Percentiles rank a stretch among this genome's conserved stretches.
phyloP scores from a whole-genome alignment of 2,113 vertebrate genomes.

The Bubo scandiacus region DNA sequence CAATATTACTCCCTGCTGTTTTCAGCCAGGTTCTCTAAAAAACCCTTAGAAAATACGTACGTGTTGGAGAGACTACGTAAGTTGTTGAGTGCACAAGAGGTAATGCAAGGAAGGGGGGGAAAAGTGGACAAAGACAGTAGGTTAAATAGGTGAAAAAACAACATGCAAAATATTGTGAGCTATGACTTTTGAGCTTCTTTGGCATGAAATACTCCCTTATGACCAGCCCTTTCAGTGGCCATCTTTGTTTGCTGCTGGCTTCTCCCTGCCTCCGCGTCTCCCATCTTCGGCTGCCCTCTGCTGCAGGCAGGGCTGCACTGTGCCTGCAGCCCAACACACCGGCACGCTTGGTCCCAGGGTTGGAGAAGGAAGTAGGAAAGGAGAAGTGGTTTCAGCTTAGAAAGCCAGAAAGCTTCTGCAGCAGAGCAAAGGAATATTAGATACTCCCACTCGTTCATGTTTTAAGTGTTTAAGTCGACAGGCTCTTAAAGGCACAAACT shows the following conservation, averaged over 20 bases:
- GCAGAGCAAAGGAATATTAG: neutral
- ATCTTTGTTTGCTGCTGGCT: neutral
- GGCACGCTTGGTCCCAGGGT: accelerated
- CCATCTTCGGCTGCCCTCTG: neutral
- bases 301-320: neutral
- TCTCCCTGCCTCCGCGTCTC: neutral
- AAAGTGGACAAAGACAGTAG: neutral
- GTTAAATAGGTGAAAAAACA: neutral
- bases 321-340: neutral
- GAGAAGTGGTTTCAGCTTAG: neutral
- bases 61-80: neutral
- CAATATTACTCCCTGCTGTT: neutral
- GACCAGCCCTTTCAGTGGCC: neutral
- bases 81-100: neutral
- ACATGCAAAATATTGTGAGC: neutral
- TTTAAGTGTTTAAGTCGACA: accelerated
- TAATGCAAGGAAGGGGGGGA: neutral
- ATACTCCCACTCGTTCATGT: neutral
- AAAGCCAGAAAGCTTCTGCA: neutral
- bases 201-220: neutral
- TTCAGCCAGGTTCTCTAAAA: neutral
- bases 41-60: neutral
- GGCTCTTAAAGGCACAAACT: neutral
- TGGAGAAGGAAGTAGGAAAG: neutral
- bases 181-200: neutral